Evolutionary conservation across 1,140 invertebrate genomes (phyloP), one percentile per base, ranked within the genome.

Genomic region (Bombyx mandarina): DNA sequence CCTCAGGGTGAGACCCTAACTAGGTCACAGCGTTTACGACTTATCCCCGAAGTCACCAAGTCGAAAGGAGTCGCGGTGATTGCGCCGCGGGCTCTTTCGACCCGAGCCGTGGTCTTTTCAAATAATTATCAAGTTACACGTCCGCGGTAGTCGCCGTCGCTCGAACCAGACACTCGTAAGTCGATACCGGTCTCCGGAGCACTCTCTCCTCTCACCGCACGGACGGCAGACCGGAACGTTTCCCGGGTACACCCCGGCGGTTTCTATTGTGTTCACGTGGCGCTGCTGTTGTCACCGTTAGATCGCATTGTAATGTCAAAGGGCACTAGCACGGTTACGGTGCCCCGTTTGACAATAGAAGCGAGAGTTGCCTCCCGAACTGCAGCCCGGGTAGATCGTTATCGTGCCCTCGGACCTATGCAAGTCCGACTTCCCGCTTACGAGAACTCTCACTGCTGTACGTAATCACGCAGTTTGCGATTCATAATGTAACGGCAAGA

Each of bases 201-300:
- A 80, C 79, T 86, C 79, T 82, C 82, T 79, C 79, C 73, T 72
- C 71, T 75, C 69, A 73, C 73, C 68, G 61, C 69, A 65, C 54
- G 67, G 68, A 77, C 76, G 80, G 77, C 80, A 80, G 72, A 81
- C 77, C 82, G 82, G 78, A 86, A 86, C 82, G 75, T 68, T 83
- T 86, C 78, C 80, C 79, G 64, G 65, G 26, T 48, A 45, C 26
- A 35, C 26, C 26, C 26, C 61, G 54, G 56, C 61, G 76, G 69
- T 76, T 79, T 70, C 69, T 66, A 74, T 78, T 77, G 75, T 77
- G 75, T 79, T n/a, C 43, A 46, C 52, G 60, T 60, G 48, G 58
- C 64, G 61, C 12, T 18, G 12, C 0, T 18, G 12, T 18, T 66
- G 64, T 2, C 46, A 59, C 64, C 64, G 68, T 73, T 73, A 62